Percentiles rank a stretch among this genome's conserved stretches.
Conservation (phyloP, 1,140 invertebrate species). For the Stegodyphus mimosarum region DNA sequence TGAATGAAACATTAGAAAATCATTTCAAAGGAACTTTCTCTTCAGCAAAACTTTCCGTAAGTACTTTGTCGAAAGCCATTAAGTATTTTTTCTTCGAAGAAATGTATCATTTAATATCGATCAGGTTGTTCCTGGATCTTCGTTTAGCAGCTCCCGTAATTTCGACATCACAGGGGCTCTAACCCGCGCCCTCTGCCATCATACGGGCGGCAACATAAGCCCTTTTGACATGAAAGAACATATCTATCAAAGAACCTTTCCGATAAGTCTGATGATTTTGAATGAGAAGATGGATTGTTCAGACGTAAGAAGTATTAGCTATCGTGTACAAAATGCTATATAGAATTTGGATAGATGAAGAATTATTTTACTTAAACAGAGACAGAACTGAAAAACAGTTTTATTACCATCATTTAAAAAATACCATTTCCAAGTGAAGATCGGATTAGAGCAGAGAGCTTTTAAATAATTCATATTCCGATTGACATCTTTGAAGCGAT, state of each 20-base stretch:
- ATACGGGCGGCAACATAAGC: constrained; percentile 1
- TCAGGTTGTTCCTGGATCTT: neutral
- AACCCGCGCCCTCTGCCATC: constrained; percentile 8
- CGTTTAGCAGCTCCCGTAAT: constrained; percentile 22
- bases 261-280: constrained; percentile 1
- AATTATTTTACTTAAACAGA: too few species aligned
- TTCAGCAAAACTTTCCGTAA: constrained; percentile 5
- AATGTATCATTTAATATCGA: constrained; percentile 51
- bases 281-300: too few species aligned
- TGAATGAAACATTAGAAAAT: constrained; percentile 37
- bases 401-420: too few species aligned
- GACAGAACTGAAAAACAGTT: too few species aligned
- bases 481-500: too few species aligned
- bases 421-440: too few species aligned
- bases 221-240: constrained; percentile 7
- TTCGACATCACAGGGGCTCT: constrained; percentile 13
- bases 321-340: too few species aligned
- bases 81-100: constrained; percentile 27
- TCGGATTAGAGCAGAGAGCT: too few species aligned
- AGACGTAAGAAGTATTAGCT: too few species aligned
- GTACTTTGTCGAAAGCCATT: constrained; percentile 30
- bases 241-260: constrained; percentile 24
- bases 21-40: constrained; percentile 18
- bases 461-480: too few species aligned
- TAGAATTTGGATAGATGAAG: too few species aligned